phyloP scores from a whole-genome alignment of 2,113 vertebrate genomes.

The Spea multiplicata region DNA sequence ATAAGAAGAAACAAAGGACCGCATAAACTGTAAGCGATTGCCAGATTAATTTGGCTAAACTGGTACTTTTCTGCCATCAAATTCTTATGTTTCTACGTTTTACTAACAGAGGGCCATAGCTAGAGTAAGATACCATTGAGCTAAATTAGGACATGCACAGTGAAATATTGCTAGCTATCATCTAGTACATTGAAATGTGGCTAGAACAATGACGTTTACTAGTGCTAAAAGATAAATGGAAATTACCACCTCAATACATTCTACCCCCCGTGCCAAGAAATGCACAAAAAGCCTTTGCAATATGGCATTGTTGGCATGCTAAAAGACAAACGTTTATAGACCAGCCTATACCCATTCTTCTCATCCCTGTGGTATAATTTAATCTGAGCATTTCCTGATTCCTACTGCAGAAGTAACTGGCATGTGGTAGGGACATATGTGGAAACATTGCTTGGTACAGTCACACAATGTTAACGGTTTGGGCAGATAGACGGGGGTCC shows the following conservation, averaged over 20 bases:
- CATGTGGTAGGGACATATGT: conserved; percentile 18
- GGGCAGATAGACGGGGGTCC: not conserved
- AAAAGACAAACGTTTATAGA: conserved; percentile 2
- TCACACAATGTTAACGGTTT: conserved; percentile 27
- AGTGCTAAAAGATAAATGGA: no score
- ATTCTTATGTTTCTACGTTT: no score
- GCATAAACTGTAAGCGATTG: no score
- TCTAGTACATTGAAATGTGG: no score
- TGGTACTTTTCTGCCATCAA: no score
- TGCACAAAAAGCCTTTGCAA: not conserved
- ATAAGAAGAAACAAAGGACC: no score
- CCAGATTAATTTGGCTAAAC: no score
- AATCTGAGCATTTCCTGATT: not conserved
- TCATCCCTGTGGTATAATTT: conserved; percentile 8
- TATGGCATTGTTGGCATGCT: conserved; percentile 24
- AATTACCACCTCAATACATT: not conserved
- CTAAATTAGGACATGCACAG: no score
- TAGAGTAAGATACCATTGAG: no score
- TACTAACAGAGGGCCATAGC: no score
- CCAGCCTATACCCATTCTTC: not conserved
- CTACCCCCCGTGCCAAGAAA: conserved; percentile 2
- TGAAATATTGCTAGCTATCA: no score
- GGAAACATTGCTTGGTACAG: not conserved
- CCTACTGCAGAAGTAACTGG: not conserved
- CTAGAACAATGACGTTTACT: no score